A percentile compares a stretch with the other conserved stretches of the same genome.
These are phyloP conservation scores for Pheucticus melanocephalus DNA, from an alignment of 2,113 vertebrate species.

Conservation along the genomic window DNA sequence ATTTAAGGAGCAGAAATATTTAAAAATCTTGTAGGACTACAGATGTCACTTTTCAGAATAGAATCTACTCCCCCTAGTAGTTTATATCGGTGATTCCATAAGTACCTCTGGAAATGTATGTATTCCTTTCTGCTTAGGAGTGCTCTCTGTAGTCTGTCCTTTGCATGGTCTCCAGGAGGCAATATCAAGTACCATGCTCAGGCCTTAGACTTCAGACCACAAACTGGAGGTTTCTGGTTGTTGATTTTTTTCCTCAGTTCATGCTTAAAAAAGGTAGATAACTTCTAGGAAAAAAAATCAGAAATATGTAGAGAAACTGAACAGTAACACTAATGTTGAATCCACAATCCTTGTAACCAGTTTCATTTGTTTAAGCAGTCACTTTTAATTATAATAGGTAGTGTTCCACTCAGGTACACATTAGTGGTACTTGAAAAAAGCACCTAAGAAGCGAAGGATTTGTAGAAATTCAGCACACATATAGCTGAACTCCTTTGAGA, in stretches of 20 bases:
- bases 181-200: neutral
- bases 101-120: conserved; percentile 16
- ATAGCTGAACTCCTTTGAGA: conserved; percentile 72
- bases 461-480: conserved; percentile 74
- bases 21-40: conserved; percentile 31
- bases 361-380: conserved; percentile 69
- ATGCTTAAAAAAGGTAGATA: conserved; percentile 50
- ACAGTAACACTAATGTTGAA: conserved; percentile 53
- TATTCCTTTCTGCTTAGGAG: conserved; percentile 33
- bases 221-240: neutral
- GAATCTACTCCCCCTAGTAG: conserved; percentile 30
- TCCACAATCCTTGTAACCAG: conserved; percentile 57
- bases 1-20: conserved; percentile 51
- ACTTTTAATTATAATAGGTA: conserved; percentile 74
- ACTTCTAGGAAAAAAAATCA: conserved; percentile 35
- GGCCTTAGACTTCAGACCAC: neutral
- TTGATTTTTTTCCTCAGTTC: conserved; percentile 24
- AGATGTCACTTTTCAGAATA: conserved; percentile 57
- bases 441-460: conserved; percentile 60
- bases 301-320: conserved; percentile 41
- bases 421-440: conserved; percentile 71
- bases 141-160: neutral
- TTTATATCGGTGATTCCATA: conserved; percentile 33
- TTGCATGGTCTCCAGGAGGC: neutral
- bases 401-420: conserved; percentile 60